Evolutionary conservation across 2,797 vertebrate species (phyloP).

Genomic region (Pipistrellus pipistrellus): DNA sequence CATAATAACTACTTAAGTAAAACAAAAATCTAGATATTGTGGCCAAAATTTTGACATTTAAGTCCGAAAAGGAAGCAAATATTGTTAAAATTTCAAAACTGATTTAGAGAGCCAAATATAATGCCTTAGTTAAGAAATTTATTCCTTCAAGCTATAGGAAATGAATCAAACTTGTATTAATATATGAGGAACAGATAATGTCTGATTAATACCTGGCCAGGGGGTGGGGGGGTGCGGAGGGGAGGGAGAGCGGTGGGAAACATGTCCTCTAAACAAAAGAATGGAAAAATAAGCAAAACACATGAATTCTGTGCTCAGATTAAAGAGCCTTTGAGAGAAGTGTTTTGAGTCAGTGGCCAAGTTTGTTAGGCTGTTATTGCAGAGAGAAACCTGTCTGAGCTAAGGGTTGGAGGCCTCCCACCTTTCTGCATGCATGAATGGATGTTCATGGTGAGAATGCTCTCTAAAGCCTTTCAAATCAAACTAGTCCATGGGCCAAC

Average conservation of each 20-base stretch:
- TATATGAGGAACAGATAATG: slow-evolving; percentile 25
- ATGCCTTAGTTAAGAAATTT: neutral
- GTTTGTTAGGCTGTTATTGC: neutral
- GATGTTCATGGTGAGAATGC: slow-evolving; percentile 4
- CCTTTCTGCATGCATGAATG: neutral
- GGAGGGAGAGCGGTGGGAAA: neutral
- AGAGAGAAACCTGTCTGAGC: neutral
- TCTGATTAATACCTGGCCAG: neutral
- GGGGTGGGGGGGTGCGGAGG: no score
- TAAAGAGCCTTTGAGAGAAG: slow-evolving; percentile 25
- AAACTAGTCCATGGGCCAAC: neutral
- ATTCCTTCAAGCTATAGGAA: slow-evolving; percentile 36
- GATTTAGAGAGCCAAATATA: slow-evolving; percentile 18
- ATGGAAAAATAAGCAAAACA: slow-evolving; percentile 38
- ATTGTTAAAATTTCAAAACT: slow-evolving; percentile 56
- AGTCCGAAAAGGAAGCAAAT: slow-evolving; percentile 30
- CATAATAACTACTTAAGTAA: slow-evolving; percentile 2
- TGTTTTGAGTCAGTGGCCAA: neutral
- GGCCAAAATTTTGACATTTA: slow-evolving; percentile 51
- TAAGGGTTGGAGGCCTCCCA: neutral
- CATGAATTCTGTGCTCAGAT: slow-evolving; percentile 12
- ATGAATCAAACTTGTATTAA: slow-evolving; percentile 44
- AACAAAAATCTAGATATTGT: slow-evolving; percentile 1
- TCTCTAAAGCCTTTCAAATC: neutral
- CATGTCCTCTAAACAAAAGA: slow-evolving; percentile 29